Evolutionary conservation across 2,113 vertebrate species (phyloP).

Genomic region (Dunckerocampus dactyliophorus): DNA sequence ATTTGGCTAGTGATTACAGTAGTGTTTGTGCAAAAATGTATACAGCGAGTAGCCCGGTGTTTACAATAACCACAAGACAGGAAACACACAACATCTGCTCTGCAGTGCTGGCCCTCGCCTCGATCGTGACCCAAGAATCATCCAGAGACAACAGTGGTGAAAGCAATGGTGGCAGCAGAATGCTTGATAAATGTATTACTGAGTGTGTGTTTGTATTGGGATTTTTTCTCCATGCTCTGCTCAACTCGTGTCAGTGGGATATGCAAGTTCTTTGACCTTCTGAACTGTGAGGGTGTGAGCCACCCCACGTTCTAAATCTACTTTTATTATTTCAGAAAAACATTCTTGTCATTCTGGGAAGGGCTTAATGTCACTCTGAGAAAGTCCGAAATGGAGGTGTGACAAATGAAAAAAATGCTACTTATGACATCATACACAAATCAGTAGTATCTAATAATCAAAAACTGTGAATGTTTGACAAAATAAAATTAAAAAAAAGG

Average conservation of each 20-base stretch:
- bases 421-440: too few relatives aligned
- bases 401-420: too few relatives aligned
- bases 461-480: too few relatives aligned
- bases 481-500: too few relatives aligned
- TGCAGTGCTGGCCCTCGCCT: conserved; percentile 6
- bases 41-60: conserved; percentile 22
- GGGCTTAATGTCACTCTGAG: too few relatives aligned
- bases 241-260: conserved; percentile 23
- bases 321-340: too few relatives aligned
- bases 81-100: conserved; percentile 58
- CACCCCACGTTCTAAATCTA: too few relatives aligned
- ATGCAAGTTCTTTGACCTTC: conserved; percentile 33
- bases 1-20: conserved; percentile 44
- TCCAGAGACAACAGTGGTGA: conserved; percentile 10
- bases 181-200: conserved; percentile 9
- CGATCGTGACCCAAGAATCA: conserved; percentile 11
- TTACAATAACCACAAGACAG: conserved; percentile 47
- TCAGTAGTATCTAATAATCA: too few relatives aligned
- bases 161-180: background rate
- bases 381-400: too few relatives aligned
- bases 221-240: background rate
- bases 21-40: conserved; percentile 33
- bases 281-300: conserved; percentile 17
- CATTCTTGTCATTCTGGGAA: too few relatives aligned
- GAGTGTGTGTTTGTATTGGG: conserved; percentile 8